These are phyloP conservation scores for Ceramica pisi DNA, from an alignment of 2,888 invertebrate genomes.

Conservation along the genomic window DNA sequence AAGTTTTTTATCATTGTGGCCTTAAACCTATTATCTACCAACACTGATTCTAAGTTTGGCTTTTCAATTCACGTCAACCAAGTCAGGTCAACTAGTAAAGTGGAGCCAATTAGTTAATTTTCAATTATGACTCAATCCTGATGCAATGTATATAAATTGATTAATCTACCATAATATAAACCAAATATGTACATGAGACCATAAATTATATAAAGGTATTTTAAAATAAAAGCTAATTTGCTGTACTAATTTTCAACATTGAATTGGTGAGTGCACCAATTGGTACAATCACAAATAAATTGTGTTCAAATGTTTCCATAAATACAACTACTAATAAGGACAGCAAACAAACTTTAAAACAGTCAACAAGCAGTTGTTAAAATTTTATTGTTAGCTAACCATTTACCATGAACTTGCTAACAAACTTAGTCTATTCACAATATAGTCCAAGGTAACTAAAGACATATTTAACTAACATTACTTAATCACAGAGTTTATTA, in stretches of 20 bases:
- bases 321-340: neutral
- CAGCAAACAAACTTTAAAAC: slow-evolving; percentile 2
- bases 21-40: too few relatives aligned
- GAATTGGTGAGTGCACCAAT: neutral
- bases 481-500: neutral
- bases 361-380: neutral
- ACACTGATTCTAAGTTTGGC: slow-evolving; percentile 8
- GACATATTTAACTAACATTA: neutral
- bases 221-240: neutral
- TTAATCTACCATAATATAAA: too few relatives aligned
- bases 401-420: slow-evolving; percentile 21
- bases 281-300: neutral
- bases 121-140: slow-evolving; percentile 27
- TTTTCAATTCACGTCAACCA: slow-evolving; percentile 34
- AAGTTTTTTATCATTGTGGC: too few relatives aligned
- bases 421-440: slow-evolving; percentile 6
- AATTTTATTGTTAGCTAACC: neutral
- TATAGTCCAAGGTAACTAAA: slow-evolving; percentile 7
- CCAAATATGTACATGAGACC: neutral
- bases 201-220: neutral
- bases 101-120: slow-evolving; percentile 41
- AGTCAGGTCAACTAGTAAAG: slow-evolving; percentile 34
- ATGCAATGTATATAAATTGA: slow-evolving; percentile 6
- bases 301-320: neutral
- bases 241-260: neutral